Evolutionary conservation across 2,113 vertebrate genomes (phyloP).

Genomic region (Hippocampus mohnikei): DNA sequence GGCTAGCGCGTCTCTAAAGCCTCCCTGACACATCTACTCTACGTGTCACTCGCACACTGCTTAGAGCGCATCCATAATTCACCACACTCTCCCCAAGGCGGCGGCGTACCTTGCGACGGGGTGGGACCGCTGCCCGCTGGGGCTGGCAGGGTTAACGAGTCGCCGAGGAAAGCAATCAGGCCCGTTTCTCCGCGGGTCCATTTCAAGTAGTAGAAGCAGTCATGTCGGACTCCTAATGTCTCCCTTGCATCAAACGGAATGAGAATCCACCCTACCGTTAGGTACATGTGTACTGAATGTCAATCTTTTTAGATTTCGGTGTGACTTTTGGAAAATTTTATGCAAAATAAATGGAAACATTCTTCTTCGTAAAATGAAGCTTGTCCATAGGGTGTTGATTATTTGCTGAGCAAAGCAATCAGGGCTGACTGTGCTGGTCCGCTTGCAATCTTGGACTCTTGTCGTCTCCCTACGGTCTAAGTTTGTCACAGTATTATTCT

Average conservation of each 20-base stretch:
- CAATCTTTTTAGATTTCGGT: not conserved
- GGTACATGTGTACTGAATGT: not conserved
- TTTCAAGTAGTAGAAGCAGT: conserved; percentile 21
- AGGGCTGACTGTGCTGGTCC: not conserved
- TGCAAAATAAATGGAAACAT: not conserved
- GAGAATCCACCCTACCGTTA: not conserved
- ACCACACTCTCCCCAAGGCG: conserved; percentile 32
- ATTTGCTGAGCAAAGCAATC: too few relatives aligned
- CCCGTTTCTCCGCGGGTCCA: not conserved
- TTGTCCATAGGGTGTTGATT: not conserved
- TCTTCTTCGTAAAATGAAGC: not conserved
- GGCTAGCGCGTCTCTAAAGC: conserved; percentile 15
- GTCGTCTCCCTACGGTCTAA: too few relatives aligned
- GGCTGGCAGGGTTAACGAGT: conserved; percentile 38
- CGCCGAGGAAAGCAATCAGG: conserved; percentile 14
- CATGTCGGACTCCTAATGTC: not conserved
- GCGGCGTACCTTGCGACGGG: conserved; percentile 4
- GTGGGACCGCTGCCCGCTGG: conserved; percentile 22
- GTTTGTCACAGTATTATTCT: too few relatives aligned
- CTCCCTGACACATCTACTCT: conserved; percentile 21
- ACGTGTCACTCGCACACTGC: conserved; percentile 29
- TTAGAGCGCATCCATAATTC: conserved; percentile 55
- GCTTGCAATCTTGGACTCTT: not conserved
- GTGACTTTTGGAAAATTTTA: not conserved
- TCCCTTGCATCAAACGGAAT: not conserved